Evolutionary conservation across 2,888 invertebrate species (phyloP).

Genomic region (Polymixis flavicincta): DNA sequence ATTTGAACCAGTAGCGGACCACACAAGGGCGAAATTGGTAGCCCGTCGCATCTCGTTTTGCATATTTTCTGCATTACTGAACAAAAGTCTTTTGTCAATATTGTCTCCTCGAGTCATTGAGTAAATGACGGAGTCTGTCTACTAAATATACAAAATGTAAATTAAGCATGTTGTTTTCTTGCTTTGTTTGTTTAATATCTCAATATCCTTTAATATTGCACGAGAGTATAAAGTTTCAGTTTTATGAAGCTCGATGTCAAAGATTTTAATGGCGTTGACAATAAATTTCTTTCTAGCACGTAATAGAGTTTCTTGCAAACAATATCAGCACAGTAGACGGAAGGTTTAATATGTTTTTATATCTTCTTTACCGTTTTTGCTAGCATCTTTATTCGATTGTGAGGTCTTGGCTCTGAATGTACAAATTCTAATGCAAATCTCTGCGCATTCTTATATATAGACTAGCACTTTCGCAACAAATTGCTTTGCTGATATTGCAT

Average conservation of each 20-base stretch:
- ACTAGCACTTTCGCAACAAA: constrained; percentile 20
- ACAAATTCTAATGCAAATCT: constrained; percentile 39
- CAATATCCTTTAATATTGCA: constrained; percentile 69
- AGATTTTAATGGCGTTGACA: constrained; percentile 70
- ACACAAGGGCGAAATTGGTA: constrained; percentile 82
- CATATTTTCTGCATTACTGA: constrained; percentile 88
- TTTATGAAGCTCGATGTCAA: constrained; percentile 69
- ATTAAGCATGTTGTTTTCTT: constrained; percentile 71
- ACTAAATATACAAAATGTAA: constrained; percentile 80
- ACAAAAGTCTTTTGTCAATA: constrained; percentile 87
- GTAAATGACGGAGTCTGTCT: constrained; percentile 77
- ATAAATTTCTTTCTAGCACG: constrained; percentile 65
- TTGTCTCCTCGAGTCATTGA: constrained; percentile 83
- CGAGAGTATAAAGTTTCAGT: constrained; percentile 68
- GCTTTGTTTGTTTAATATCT: constrained; percentile 70
- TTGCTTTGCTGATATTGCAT: constrained; percentile 14
- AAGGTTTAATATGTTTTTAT: constrained; percentile 51
- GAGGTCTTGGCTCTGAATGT: constrained; percentile 10
- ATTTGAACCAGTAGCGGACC: constrained; percentile 77
- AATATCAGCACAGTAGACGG: constrained; percentile 36
- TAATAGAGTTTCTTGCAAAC: constrained; percentile 51
- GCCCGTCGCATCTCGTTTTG: constrained; percentile 80
- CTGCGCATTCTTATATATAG: constrained; percentile 14
- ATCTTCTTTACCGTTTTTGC: constrained; percentile 34
- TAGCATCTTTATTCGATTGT: constrained; percentile 31